phyloP scores from a whole-genome alignment of 2,888 invertebrate genomes.

The Heliconius cydno region DNA sequence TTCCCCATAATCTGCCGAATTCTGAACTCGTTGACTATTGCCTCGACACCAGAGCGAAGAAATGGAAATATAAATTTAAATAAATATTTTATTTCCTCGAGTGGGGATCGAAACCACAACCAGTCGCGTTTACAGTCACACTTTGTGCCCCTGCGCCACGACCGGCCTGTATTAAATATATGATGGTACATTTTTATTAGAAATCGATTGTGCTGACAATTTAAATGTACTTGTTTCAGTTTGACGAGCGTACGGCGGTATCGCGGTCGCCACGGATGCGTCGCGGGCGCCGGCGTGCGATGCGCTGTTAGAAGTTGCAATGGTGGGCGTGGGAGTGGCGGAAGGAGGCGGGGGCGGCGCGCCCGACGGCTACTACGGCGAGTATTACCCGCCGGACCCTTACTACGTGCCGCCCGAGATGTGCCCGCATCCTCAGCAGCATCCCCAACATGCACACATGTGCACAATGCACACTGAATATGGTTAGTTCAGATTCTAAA shows the following conservation, averaged over 20 bases:
- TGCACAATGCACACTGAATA: conserved; percentile 89
- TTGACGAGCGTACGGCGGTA: conserved; percentile 56
- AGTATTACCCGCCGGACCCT: conserved; percentile 84
- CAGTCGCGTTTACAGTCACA: too few species aligned
- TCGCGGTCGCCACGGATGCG: conserved; percentile 63
- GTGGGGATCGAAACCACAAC: too few species aligned
- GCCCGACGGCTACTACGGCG: conserved; percentile 79
- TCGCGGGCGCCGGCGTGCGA: conserved; percentile 67
- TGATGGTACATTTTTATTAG: background rate
- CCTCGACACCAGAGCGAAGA: too few species aligned
- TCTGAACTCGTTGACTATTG: too few species aligned
- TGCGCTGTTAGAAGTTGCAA: conserved; percentile 72
- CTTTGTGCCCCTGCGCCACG: too few species aligned
- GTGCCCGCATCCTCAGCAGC: conserved; percentile 85
- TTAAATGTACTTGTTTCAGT: conserved; percentile 60
- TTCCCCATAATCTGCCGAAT: too few species aligned
- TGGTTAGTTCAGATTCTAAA: conserved; percentile 78
- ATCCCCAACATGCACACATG: conserved; percentile 85
- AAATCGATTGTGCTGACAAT: background rate
- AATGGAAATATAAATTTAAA: too few species aligned
- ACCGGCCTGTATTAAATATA: too few species aligned
- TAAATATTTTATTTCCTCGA: too few species aligned
- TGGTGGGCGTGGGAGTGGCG: conserved; percentile 80
- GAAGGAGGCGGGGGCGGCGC: conserved; percentile 73
- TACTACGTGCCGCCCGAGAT: conserved; percentile 84